A percentile compares a stretch with the other conserved stretches of the same genome.
phyloP scores from a whole-genome alignment of 2,888 invertebrate species.

The Oscheius myriophilus region DNA sequence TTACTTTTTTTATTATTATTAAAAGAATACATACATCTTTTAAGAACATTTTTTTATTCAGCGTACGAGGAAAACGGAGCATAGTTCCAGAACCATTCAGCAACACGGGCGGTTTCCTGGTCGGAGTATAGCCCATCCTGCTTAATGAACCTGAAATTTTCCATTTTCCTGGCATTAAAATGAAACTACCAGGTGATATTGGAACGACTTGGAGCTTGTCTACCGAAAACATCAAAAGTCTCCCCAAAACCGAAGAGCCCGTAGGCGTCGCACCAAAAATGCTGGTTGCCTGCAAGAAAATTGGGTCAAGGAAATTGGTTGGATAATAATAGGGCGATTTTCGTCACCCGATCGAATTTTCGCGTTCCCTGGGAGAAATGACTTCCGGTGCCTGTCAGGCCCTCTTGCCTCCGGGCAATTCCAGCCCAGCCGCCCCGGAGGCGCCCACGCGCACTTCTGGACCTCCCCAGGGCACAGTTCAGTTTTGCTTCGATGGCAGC shows the following conservation, averaged over 20 bases:
- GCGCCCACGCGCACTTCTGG: too few relatives aligned
- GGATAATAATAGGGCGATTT: neutral
- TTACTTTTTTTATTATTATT: neutral
- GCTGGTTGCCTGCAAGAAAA: slow-evolving; percentile 35
- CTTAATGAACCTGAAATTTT: slow-evolving; percentile 43
- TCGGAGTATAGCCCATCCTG: slow-evolving; percentile 48
- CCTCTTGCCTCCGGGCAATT: too few relatives aligned
- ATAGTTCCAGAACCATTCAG: slow-evolving; percentile 51
- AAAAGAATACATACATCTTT: too few relatives aligned
- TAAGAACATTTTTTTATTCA: slow-evolving; percentile 10
- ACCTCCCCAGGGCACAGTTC: too few relatives aligned
- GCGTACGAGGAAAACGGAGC: slow-evolving; percentile 47
- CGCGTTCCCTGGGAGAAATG: neutral
- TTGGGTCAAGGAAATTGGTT: neutral
- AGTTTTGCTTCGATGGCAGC: too few relatives aligned
- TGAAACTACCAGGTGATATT: slow-evolving; percentile 51
- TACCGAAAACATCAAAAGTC: slow-evolving; percentile 53
- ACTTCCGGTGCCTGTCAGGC: neutral
- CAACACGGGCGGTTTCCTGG: slow-evolving; percentile 13
- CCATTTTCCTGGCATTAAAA: neutral
- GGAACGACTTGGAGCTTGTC: slow-evolving; percentile 41
- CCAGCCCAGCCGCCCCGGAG: too few relatives aligned
- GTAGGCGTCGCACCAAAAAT: slow-evolving; percentile 60
- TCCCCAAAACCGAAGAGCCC: slow-evolving; percentile 49
- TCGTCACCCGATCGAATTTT: neutral